Percentiles rank a stretch among this genome's conserved stretches.
These are phyloP conservation scores for Tenthredo amoena DNA, from an alignment of 2,888 invertebrate species.

Conservation along the genomic window DNA sequence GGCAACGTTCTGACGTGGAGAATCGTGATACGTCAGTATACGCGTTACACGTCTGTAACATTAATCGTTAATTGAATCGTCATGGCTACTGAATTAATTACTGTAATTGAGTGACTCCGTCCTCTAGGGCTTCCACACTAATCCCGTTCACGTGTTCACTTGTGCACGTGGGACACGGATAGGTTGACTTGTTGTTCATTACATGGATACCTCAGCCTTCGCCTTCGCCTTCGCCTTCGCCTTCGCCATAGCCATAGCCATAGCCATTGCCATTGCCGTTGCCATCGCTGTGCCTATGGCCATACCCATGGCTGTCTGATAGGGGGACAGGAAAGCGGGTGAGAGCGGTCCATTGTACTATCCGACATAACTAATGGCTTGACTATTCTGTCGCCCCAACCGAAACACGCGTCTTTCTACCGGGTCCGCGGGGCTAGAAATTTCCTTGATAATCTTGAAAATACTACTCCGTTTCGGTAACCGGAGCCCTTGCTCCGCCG, in stretches of 20 bases:
- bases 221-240: not conserved
- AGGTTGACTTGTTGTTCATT: not conserved
- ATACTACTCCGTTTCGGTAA: not conserved
- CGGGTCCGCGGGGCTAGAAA: constrained; percentile 12
- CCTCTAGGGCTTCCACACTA: not conserved
- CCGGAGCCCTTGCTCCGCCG: not conserved
- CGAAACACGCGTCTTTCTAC: constrained; percentile 39
- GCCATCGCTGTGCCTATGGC: not conserved
- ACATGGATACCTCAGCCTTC: not conserved
- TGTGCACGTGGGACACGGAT: constrained; percentile 2
- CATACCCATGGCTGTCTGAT: constrained; percentile 29
- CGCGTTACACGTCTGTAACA: constrained; percentile 8
- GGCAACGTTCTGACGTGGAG: not conserved
- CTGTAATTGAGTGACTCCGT: constrained; percentile 30
- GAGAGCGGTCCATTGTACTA: constrained; percentile 54
- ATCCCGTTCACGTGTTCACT: constrained; percentile 10
- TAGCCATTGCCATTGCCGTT: not conserved
- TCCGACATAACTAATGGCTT: constrained; percentile 60
- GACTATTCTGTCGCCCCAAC: constrained; percentile 53
- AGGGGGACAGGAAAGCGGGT: not conserved
- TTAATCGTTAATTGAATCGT: constrained; percentile 50
- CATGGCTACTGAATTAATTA: constrained; percentile 46
- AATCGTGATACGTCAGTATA: constrained; percentile 16
- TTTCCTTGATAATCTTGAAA: constrained; percentile 34
- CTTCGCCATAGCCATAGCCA: not conserved